Evolutionary conservation across 2,888 invertebrate genomes (phyloP).

Genomic region (Xylophagus ater): DNA sequence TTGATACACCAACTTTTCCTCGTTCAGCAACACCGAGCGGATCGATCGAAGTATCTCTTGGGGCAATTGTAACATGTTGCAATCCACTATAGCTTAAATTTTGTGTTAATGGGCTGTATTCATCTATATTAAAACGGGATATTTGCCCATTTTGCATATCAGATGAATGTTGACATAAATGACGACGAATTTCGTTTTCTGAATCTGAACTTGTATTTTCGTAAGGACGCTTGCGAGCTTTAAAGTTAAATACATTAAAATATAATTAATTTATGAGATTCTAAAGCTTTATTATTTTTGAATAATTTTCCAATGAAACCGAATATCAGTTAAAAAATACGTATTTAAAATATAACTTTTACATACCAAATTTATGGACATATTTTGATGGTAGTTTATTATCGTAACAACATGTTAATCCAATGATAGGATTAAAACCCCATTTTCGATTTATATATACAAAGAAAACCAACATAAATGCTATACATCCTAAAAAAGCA

Average conservation of each 20-base stretch:
- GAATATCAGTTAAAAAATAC: too few relatives aligned
- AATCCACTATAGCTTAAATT: constrained; percentile 27
- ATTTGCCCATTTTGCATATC: constrained; percentile 32
- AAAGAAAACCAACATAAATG: constrained; percentile 69
- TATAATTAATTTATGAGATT: too few relatives aligned
- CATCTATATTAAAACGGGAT: constrained; percentile 28
- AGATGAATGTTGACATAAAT: constrained; percentile 43
- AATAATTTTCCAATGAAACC: too few relatives aligned
- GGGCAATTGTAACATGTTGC: constrained; percentile 35
- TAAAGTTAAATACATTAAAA: too few relatives aligned
- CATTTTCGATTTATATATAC: constrained; percentile 75
- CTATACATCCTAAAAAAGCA: constrained; percentile 73
- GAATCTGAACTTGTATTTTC: constrained; percentile 56
- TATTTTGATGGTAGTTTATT: constrained; percentile 35
- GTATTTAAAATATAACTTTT: not conserved
- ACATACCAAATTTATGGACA: constrained; percentile 38
- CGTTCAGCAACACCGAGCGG: constrained; percentile 38
- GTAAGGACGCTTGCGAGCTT: constrained; percentile 36
- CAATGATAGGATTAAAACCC: constrained; percentile 51
- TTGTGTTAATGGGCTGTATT: constrained; percentile 31
- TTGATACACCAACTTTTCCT: constrained; percentile 38
- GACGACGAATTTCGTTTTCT: constrained; percentile 55
- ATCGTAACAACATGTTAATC: constrained; percentile 53
- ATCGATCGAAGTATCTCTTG: constrained; percentile 31
- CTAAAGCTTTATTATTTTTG: too few relatives aligned